Base-by-base conservation (phyloP, 2,797 vertebrate genomes). In the Bovichtus variegatus region DNA sequence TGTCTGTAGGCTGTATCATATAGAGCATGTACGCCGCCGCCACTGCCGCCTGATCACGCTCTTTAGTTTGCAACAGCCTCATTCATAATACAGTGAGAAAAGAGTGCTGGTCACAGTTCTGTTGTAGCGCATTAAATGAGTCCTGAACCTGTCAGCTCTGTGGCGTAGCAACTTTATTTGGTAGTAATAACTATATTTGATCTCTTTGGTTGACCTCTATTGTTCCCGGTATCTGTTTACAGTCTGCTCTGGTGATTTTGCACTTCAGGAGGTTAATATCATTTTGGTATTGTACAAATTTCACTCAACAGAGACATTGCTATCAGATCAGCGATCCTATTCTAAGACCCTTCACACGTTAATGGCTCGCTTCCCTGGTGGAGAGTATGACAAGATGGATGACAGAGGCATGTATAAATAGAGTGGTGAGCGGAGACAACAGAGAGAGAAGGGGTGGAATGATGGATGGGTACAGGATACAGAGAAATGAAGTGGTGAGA, bases 331-430 rank as follows among this genome's bases (percentile, higher is more conserved):
- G 71, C 12, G 5, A 65, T 58, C 51, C 67, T 75, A 82, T 82
- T 85, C 78, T 59, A 46, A 78, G 80, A 84, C 59, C 67, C 60
- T 66, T 82, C 77, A 43, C 71, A 65, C 64, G 62, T 77, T 84
- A 81, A 87, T 49, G 75, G 71, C 74, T 79, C 72, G 64, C 44
- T 68, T 53, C 38, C 59, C 57, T 68, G 69, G 80, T 68, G 51
- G 47, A 84, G 77, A 81, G 80, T 74, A 76, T 51, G 72, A 85
- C 81, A 91, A 92, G 91, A 93, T 86, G 82, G 82, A 95, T 91
- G 90, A 82, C 47, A 71, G 79, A 85, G 82, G 76, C 74, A 46
- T 67, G 73, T 92, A 92, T 89, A 90, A 89, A 91, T 94, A 94
- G 90, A 89, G 66, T 4, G 41, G 75, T 67, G 71, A 83, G 62